These are phyloP conservation scores for Orthosia gracilis DNA, from an alignment of 2,888 invertebrate genomes.

Conservation along the genomic window DNA sequence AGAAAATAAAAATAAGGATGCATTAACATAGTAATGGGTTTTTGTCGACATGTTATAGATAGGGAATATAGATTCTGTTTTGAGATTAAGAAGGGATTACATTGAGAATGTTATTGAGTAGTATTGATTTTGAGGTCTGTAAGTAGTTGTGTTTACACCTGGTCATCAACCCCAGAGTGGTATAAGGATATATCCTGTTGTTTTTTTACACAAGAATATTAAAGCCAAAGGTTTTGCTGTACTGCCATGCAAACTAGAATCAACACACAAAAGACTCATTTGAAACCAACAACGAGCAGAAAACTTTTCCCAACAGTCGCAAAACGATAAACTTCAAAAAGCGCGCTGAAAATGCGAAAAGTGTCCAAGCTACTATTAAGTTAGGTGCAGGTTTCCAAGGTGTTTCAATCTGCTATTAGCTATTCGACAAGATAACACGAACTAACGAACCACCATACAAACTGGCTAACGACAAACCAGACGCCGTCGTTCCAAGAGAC, in stretches of 20 bases:
- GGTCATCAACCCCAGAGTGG: not conserved
- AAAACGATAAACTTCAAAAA: not conserved
- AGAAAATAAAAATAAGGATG: constrained; percentile 57
- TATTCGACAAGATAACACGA: constrained; percentile 54
- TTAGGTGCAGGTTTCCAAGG: constrained; percentile 15
- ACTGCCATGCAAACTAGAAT: not conserved
- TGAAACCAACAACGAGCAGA: not conserved
- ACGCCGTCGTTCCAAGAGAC: constrained; percentile 37
- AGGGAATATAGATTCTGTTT: constrained; percentile 29
- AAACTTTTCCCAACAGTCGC: not conserved
- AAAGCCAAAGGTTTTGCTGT: no score
- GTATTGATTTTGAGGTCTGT: not conserved
- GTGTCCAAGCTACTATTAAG: constrained; percentile 29
- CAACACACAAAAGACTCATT: not conserved
- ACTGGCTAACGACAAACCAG: constrained; percentile 43
- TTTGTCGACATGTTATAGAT: constrained; percentile 34
- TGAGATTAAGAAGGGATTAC: constrained; percentile 27
- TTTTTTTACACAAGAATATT: not conserved
- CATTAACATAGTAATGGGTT: constrained; percentile 56
- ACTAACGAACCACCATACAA: constrained; percentile 59
- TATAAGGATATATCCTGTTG: no score
- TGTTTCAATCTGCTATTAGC: constrained; percentile 54
- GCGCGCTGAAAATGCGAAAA: constrained; percentile 13
- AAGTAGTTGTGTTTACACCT: not conserved
- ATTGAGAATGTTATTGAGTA: not conserved